Conservation (phyloP, 2,113 vertebrate species). For the Zosterops hypoxanthus region DNA sequence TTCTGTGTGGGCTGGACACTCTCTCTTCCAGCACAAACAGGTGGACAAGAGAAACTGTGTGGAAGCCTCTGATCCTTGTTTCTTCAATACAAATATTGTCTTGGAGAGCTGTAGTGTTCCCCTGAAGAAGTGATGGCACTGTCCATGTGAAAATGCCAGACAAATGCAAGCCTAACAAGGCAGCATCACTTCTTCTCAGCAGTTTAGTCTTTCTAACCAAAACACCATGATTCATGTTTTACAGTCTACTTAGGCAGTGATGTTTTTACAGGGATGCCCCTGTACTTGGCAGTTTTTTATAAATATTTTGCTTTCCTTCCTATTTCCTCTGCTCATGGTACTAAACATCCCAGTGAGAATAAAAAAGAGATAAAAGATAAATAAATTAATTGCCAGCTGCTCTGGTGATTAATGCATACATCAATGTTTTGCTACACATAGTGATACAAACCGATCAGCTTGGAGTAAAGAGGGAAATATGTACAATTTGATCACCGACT, state of each 20-base stretch:
- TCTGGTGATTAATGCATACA: conserved; percentile 29
- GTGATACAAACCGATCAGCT: not conserved
- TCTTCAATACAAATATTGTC: not conserved
- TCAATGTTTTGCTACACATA: not conserved
- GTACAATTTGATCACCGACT: not conserved
- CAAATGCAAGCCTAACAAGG: not conserved
- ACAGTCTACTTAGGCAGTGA: not conserved
- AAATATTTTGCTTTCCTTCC: conserved; percentile 41
- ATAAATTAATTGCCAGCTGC: conserved; percentile 31
- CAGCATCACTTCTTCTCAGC: not conserved
- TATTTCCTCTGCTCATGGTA: conserved; percentile 7
- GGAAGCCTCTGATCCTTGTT: not conserved
- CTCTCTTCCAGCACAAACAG: not conserved
- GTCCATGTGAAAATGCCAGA: not conserved
- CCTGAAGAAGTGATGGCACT: not conserved
- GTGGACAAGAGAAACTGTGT: not conserved
- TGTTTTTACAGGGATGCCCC: not conserved
- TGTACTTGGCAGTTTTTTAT: not conserved
- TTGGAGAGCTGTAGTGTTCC: not conserved
- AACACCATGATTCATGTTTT: conserved; percentile 3
- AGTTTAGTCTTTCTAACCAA: not conserved
- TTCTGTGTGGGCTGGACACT: not conserved
- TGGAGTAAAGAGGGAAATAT: not conserved
- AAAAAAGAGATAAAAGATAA: not conserved
- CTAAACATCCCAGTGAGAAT: not conserved